phyloP scores from a whole-genome alignment of 2,113 vertebrate genomes.

The Myanophis thanlyinensis region DNA sequence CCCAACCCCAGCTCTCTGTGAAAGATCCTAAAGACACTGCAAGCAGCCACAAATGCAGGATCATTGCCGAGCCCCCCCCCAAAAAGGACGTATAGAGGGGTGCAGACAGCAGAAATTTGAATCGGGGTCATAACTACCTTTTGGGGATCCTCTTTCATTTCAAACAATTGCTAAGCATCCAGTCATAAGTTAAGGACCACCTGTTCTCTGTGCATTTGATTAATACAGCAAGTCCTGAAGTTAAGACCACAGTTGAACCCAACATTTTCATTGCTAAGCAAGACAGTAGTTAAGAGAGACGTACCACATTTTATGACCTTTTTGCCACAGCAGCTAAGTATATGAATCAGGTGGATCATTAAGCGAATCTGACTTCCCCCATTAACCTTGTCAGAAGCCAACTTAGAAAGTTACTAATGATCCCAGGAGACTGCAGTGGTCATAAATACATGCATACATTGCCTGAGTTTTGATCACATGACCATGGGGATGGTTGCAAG shows the following conservation, averaged over 20 bases:
- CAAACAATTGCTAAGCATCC: not conserved
- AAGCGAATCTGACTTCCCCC: not conserved
- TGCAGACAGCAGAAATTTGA: not conserved
- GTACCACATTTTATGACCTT: not conserved
- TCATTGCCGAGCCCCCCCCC: too few relatives aligned
- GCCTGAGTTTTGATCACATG: not conserved
- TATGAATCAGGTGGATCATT: not conserved
- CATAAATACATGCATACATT: not conserved
- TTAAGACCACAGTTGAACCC: not conserved
- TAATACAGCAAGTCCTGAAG: not conserved
- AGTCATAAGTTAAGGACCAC: not conserved
- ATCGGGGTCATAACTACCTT: not conserved
- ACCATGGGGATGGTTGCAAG: not conserved
- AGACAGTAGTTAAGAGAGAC: not conserved
- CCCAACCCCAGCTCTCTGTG: not conserved
- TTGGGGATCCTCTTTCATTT: not conserved
- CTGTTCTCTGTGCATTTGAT: not conserved
- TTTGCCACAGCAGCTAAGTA: not conserved
- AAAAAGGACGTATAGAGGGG: not conserved
- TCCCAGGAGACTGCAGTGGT: not conserved
- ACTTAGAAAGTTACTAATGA: not conserved
- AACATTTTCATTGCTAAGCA: not conserved
- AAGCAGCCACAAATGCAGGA: too few relatives aligned
- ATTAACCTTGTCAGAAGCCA: not conserved
- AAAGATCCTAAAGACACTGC: not conserved